Percentiles rank a stretch among this genome's conserved stretches.
Evolutionary conservation across 2,797 vertebrate genomes (phyloP).

Genomic region (Dendrocincla fuliginosa): DNA sequence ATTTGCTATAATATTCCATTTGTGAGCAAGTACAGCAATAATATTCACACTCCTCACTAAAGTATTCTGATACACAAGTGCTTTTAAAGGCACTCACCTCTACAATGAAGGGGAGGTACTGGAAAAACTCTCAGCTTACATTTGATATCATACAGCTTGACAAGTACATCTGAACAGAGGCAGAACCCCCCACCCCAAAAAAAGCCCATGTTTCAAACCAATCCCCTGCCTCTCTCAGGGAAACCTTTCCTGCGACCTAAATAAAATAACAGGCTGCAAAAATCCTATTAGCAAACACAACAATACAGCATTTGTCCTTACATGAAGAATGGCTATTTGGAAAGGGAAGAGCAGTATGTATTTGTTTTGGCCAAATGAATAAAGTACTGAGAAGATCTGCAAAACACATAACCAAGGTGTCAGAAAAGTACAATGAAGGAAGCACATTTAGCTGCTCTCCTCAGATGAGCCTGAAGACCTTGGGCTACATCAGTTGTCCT

Average conservation of each 20-base stretch:
- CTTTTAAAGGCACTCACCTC: background rate
- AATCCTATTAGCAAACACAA: background rate
- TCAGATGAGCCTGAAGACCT: background rate
- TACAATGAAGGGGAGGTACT: background rate
- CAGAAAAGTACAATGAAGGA: background rate
- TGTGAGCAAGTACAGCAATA: background rate
- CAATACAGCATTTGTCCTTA: background rate
- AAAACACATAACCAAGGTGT: background rate
- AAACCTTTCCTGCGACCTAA: background rate
- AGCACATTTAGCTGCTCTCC: background rate
- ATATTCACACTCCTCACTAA: background rate
- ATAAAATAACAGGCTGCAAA: background rate
- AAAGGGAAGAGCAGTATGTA: background rate
- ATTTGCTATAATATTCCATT: background rate
- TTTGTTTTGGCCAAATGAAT: background rate
- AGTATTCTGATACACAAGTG: background rate
- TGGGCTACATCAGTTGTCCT: background rate
- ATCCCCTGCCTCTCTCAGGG: background rate
- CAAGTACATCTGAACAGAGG: background rate
- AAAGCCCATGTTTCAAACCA: background rate
- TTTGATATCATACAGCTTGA: background rate
- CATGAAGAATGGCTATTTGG: background rate
- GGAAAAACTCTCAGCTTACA: background rate
- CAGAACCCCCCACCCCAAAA: accelerated
- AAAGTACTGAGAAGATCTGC: background rate